phyloP scores from a whole-genome alignment of 2,113 vertebrate genomes.

The Petroica traversi region DNA sequence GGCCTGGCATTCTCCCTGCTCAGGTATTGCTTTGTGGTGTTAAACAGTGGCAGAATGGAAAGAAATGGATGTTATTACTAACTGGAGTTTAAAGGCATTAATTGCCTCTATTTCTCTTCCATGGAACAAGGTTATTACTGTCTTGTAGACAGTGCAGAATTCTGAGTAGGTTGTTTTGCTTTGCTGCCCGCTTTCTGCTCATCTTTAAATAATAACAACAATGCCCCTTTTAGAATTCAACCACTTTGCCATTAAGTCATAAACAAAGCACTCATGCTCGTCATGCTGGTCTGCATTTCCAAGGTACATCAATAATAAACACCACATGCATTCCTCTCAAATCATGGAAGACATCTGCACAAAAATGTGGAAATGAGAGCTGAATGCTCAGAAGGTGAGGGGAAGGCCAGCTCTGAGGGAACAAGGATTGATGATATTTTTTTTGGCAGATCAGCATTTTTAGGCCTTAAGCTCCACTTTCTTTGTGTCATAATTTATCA shows the following conservation, averaged over 20 bases:
- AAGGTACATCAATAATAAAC: background rate
- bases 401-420: background rate
- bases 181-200: background rate
- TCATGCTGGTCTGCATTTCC: background rate
- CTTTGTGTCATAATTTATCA: background rate
- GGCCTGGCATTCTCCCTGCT: background rate
- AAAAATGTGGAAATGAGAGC: background rate
- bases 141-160: background rate
- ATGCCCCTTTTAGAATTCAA: constrained; percentile 16
- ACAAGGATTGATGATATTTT: background rate
- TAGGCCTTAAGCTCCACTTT: background rate
- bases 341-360: background rate
- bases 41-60: background rate
- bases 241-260: background rate
- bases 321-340: background rate
- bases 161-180: background rate
- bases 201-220: constrained; percentile 2
- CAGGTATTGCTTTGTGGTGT: background rate
- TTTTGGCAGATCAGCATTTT: background rate
- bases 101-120: background rate
- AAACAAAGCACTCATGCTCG: constrained; percentile 26
- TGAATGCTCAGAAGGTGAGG: background rate
- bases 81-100: background rate
- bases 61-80: background rate
- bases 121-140: background rate